A percentile compares a stretch with the other conserved stretches of the same genome.
Conservation (phyloP, 1,140 invertebrate species). For the Aporrectodea caliginosa region DNA sequence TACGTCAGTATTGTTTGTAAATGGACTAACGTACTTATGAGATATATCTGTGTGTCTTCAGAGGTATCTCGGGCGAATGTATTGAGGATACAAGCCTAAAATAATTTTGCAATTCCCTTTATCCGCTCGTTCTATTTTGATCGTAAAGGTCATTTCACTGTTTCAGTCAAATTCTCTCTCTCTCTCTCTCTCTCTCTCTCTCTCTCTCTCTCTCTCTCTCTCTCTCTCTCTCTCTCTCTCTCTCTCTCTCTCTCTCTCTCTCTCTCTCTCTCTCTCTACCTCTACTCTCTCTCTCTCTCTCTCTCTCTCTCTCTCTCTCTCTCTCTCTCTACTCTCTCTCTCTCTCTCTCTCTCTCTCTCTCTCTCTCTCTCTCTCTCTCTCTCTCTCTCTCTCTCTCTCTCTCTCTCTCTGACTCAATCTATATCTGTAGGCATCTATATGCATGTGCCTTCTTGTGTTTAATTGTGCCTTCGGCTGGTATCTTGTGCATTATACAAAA, state of each 20-base stretch:
- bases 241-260: background rate
- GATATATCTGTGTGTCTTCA: too few relatives aligned
- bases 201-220: background rate
- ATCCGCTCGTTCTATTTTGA: background rate
- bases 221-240: background rate
- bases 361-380: conserved; percentile 20
- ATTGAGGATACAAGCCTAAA: too few relatives aligned
- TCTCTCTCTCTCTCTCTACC: background rate
- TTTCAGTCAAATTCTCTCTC: background rate
- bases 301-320: conserved; percentile 22
- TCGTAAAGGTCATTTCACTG: background rate
- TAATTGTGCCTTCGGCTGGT: too few relatives aligned
- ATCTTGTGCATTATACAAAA: too few relatives aligned
- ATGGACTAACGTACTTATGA: too few relatives aligned
- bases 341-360: conserved; percentile 19
- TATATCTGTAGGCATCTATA: background rate
- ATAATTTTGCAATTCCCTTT: background rate
- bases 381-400: conserved; percentile 19
- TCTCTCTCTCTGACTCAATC: conserved; percentile 12
- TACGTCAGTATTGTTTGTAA: too few relatives aligned
- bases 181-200: background rate
- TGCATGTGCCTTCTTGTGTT: background rate
- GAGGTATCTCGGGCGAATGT: too few relatives aligned
- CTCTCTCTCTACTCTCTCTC: conserved; percentile 18
- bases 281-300: conserved; percentile 19